Percentiles rank a stretch among this genome's conserved stretches.
These are phyloP conservation scores for Chauna torquata DNA, from an alignment of 2,113 vertebrate species.

Conservation along the genomic window DNA sequence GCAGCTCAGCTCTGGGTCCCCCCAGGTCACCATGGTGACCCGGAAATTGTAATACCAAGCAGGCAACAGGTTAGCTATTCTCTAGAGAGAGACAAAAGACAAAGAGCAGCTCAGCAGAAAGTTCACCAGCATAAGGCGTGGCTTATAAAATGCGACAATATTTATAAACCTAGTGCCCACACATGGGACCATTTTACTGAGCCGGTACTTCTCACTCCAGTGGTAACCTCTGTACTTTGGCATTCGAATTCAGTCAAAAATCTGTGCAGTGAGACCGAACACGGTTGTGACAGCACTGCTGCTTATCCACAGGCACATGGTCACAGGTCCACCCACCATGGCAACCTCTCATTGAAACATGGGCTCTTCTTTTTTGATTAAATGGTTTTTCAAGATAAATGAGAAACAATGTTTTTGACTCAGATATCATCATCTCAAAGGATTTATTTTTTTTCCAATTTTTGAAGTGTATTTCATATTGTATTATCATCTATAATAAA, in stretches of 20 bases:
- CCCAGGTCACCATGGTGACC: conserved; percentile 96
- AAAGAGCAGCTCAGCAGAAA: background rate
- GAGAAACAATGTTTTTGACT: background rate
- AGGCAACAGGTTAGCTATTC: conserved; percentile 88
- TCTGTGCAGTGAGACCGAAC: background rate
- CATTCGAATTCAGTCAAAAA: background rate
- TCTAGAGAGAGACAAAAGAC: conserved; percentile 71
- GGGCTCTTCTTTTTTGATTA: background rate
- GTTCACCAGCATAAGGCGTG: background rate
- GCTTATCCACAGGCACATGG: accelerated
- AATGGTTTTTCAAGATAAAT: background rate
- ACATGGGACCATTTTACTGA: background rate
- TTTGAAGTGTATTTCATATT: background rate
- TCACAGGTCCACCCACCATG: accelerated
- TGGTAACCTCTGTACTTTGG: background rate
- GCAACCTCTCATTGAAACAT: background rate
- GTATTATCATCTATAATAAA: conserved; percentile 1
- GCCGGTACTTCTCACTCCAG: background rate
- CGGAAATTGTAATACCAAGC: conserved; percentile 97
- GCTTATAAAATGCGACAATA: background rate
- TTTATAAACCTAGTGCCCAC: background rate
- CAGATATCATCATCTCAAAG: background rate
- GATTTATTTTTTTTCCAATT: background rate
- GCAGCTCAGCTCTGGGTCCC: conserved; percentile 90
- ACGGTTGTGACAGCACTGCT: background rate